Evolutionary conservation across 2,113 vertebrate genomes (phyloP), one percentile per base, ranked within the genome.

Genomic region (Phalacrocorax brasilianus): DNA sequence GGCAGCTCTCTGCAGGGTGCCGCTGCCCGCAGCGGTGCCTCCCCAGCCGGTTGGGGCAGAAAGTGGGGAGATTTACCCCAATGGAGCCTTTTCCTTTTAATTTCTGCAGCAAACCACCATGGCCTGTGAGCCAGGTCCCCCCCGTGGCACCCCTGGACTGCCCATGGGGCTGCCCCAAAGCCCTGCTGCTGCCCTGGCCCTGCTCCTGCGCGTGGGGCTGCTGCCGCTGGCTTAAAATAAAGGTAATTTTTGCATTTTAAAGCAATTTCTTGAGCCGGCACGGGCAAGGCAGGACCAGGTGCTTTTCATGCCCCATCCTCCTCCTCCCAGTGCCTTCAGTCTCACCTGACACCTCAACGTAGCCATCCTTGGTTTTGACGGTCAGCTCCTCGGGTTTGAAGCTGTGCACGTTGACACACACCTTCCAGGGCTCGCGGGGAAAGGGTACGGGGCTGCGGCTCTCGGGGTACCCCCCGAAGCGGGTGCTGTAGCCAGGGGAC

Each of bases 391-490:
- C 99, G 0, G 99, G 98, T 80, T 98, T 98, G 97, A 99, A 99
- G 98, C 99, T 99, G 98, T 99, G 99, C 85, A 99, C 99, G 28
- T 99, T 99, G 85, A 99, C 99, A 22, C 99, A 99, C n/a, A 99
- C 99, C 93, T 99, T 99, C 99, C 99, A 99, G 24, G 99, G 99
- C 89, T 99, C 99, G 1, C 99, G 98, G 4, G 98, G 97, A 62
- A 98, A 97, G 44, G 97, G 96, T 28, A 82, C 97, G 10, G 99
- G 98, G 97, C 96, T 98, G 91, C 98, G 98, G 88, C 98, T 95
- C 96, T 99, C 99, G 0, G 98, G 97, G 47, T 98, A 98, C 2
- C 97, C 98, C 50, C 97, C 97, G 62, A 99, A 99, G 50, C 98
- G 97, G 53, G 98, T 4, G 42, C 98, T 94, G 85, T 98, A 99